Evolutionary conservation across 2,888 invertebrate genomes (phyloP).

Genomic region (Agrochola lota): DNA sequence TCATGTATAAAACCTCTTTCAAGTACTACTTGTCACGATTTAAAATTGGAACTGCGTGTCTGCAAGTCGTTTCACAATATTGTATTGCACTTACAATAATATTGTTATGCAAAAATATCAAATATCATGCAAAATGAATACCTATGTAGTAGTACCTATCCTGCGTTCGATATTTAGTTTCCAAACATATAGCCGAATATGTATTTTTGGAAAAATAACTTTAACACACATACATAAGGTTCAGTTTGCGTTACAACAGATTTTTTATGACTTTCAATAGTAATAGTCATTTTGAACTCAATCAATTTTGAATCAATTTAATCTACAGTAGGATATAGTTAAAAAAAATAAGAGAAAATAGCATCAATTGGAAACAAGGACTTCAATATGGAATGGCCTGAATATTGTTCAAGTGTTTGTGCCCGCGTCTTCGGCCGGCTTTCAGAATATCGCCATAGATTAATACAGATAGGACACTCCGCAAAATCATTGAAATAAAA

Average conservation of each 20-base stretch:
- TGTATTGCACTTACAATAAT: not conserved
- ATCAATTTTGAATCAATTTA: too few relatives aligned
- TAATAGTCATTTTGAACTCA: not conserved
- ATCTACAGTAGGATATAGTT: too few relatives aligned
- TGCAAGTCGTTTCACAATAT: slow-evolving; percentile 2
- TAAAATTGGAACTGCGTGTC: slow-evolving; percentile 1
- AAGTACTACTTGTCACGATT: slow-evolving; percentile 14
- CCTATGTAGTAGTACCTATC: not conserved
- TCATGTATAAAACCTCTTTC: not conserved
- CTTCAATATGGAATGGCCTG: not conserved
- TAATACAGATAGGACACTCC: too few relatives aligned
- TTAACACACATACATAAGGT: not conserved
- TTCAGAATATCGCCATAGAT: not conserved
- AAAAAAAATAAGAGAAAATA: too few relatives aligned
- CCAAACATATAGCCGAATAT: not conserved
- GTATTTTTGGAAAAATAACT: not conserved
- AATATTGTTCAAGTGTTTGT: not conserved
- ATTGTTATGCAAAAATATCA: slow-evolving; percentile 29
- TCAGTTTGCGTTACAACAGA: not conserved
- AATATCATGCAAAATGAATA: not conserved
- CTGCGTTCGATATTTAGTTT: not conserved
- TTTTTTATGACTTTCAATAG: not conserved
- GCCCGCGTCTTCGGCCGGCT: not conserved
- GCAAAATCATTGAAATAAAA: too few relatives aligned
- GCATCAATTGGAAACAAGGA: not conserved